These are phyloP conservation scores for Oryzaephilus surinamensis DNA, from an alignment of 1,140 invertebrate genomes.

Conservation along the genomic window DNA sequence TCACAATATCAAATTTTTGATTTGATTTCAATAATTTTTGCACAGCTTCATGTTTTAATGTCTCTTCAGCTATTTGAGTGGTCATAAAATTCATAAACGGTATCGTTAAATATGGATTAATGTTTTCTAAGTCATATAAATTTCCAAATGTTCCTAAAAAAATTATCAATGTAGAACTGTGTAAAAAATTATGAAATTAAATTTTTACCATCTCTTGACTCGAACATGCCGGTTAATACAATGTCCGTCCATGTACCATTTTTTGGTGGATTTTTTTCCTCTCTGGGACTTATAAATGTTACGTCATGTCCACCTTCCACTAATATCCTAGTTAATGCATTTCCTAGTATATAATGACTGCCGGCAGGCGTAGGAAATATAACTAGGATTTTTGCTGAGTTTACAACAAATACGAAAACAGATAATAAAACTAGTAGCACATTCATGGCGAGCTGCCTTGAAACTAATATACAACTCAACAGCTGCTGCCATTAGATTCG, in stretches of 20 bases:
- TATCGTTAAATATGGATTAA: not conserved
- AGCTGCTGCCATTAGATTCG: no score
- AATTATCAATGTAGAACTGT: not conserved
- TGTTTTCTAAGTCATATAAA: not conserved
- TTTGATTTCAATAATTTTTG: slow-evolving; percentile 14
- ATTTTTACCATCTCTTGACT: slow-evolving; percentile 14
- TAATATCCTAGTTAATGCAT: slow-evolving; percentile 32
- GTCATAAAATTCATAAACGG: not conserved
- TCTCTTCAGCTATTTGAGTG: not conserved
- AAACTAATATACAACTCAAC: no score
- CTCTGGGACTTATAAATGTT: slow-evolving; percentile 37
- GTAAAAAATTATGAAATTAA: not conserved
- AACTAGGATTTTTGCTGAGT: slow-evolving; percentile 19
- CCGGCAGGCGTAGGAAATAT: slow-evolving; percentile 16
- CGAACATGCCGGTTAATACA: slow-evolving; percentile 36
- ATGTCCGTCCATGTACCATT: no score
- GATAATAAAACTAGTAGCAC: slow-evolving; percentile 3
- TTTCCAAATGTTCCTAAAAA: no score
- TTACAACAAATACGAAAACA: not conserved
- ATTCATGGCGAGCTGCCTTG: not conserved
- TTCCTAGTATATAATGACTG: slow-evolving; percentile 23
- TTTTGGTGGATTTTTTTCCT: slow-evolving; percentile 18
- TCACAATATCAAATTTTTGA: slow-evolving; percentile 21
- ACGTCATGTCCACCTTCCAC: slow-evolving; percentile 37
- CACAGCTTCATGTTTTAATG: slow-evolving; percentile 6